Percentiles rank a stretch among this genome's conserved stretches.
Evolutionary conservation across 2,888 invertebrate species (phyloP).

Genomic region (Oscheius sp.): DNA sequence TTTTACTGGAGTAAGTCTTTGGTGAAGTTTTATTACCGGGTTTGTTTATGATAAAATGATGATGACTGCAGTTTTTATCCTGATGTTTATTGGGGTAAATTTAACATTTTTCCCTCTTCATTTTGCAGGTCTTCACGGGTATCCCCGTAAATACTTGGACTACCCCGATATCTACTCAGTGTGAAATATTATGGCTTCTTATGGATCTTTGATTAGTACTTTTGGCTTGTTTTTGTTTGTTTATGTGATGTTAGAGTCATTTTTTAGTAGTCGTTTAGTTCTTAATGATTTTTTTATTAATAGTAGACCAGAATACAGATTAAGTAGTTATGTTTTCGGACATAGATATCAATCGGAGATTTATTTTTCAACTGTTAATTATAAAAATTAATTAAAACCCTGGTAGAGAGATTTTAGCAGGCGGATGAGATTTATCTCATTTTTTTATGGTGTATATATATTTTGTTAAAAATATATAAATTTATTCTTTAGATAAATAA

Average conservation of each 20-base stretch:
- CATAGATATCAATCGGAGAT: slow-evolving; percentile 60
- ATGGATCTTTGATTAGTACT: slow-evolving; percentile 81
- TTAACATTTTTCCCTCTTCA: slow-evolving; percentile 86
- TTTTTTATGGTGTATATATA: not conserved
- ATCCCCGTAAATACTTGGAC: slow-evolving; percentile 84
- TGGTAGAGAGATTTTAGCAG: too few relatives aligned
- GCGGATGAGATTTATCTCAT: slow-evolving; percentile 40
- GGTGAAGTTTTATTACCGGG: slow-evolving; percentile 82
- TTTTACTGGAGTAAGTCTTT: slow-evolving; percentile 82
- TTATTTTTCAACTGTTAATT: slow-evolving; percentile 58
- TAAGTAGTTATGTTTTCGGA: slow-evolving; percentile 60
- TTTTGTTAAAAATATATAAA: not conserved
- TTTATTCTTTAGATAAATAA: slow-evolving; percentile 51
- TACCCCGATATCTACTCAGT: slow-evolving; percentile 80
- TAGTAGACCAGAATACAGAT: slow-evolving; percentile 55
- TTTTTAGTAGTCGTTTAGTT: slow-evolving; percentile 59
- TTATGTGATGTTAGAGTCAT: slow-evolving; percentile 79
- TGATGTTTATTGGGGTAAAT: slow-evolving; percentile 84
- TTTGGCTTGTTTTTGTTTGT: slow-evolving; percentile 79
- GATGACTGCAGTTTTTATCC: slow-evolving; percentile 81
- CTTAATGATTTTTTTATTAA: slow-evolving; percentile 58
- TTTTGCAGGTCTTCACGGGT: slow-evolving; percentile 81
- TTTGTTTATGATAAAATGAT: slow-evolving; percentile 78
- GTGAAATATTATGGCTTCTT: slow-evolving; percentile 81
- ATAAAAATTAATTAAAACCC: slow-evolving; percentile 44